Base-by-base conservation (phyloP, 2,888 invertebrate species). In the Coelinius sp. region DNA sequence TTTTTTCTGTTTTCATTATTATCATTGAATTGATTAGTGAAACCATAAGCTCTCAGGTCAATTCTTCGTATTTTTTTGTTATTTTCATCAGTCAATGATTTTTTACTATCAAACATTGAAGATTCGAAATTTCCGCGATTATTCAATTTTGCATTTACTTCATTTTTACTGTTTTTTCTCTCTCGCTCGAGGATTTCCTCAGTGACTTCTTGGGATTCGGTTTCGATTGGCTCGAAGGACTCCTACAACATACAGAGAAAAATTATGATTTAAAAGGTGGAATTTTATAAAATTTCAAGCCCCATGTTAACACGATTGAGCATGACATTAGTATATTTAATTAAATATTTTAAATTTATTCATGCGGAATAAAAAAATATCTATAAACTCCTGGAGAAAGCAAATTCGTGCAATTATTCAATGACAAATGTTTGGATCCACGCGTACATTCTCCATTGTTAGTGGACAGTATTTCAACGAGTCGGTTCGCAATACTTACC, bases 1-100 rank as follows among this genome's bases (percentile, higher is more conserved):
- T 75, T 70, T 17, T 73, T 78, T 2, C 68, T 70, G 3, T 24
- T 46, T 12, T 35, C 68, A 3, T 74, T 63, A 6, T 68, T 77
- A 1, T 72, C 75, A 6, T 72, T 70, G 49, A 84, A 80, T 59
- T 84, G 82, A 65, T 84, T 83, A 38, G 82, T 82, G 64, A 86
- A 86, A 0, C 85, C 85, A 56, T 85, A 86, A 7, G 85, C 82
- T 27, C 83, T 83, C 20, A 86, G 69, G 31, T 86, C 83, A 38
- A 86, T 83, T 17, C 82, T 79, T 20, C 80, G 78, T 53, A 86
- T 82, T 17, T 78, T 77, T 53, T 77, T 78, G 7, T 76, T 64
- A 56, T 71, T 78, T 0, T 82, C 81, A 1, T 75, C 66, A n/a
- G 31, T 27, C 3, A 75, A 76, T 5, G 74, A 41, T 4, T 70